Conservation (phyloP, 2,888 invertebrate genomes). For the Epinotia nisella region DNA sequence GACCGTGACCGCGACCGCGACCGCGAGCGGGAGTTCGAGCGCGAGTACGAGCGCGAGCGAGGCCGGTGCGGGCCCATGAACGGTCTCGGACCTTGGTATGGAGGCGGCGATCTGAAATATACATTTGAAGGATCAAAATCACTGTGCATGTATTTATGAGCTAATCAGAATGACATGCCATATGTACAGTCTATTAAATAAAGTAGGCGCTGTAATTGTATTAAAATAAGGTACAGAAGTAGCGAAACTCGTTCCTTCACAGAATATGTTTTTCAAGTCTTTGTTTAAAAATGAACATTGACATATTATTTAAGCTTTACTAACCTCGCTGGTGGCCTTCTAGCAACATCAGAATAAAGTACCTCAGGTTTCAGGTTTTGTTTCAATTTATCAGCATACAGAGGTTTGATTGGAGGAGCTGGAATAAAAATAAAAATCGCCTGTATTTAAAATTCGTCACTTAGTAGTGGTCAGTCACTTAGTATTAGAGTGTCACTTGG, state of each 20-base stretch:
- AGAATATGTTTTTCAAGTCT: no score
- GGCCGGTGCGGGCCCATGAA: constrained; percentile 69
- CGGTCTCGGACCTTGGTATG: constrained; percentile 50
- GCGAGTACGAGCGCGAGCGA: constrained; percentile 55
- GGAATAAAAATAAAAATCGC: constrained; percentile 48
- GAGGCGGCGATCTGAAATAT: constrained; percentile 56
- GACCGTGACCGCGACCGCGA: constrained; percentile 49
- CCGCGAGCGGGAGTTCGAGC: constrained; percentile 46
- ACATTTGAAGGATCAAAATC: not conserved
- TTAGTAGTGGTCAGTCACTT: no score
- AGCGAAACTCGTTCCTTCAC: no score
- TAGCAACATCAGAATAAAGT: constrained; percentile 72
- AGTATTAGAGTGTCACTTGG: no score
- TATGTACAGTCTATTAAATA: no score
- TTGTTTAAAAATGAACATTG: constrained; percentile 2
- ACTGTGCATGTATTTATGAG: no score
- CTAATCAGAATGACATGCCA: no score
- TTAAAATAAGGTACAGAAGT: no score
- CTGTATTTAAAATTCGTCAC: no score
- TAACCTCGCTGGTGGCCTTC: constrained; percentile 66
- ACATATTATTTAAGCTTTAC: constrained; percentile 22
- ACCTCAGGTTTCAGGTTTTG: constrained; percentile 70
- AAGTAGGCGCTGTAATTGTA: no score
- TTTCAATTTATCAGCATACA: constrained; percentile 78
- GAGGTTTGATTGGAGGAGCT: constrained; percentile 58